Evolutionary conservation across 2,113 vertebrate species (phyloP), one percentile per base, ranked within the genome.

Genomic region (Myrmecophaga tridactyla): DNA sequence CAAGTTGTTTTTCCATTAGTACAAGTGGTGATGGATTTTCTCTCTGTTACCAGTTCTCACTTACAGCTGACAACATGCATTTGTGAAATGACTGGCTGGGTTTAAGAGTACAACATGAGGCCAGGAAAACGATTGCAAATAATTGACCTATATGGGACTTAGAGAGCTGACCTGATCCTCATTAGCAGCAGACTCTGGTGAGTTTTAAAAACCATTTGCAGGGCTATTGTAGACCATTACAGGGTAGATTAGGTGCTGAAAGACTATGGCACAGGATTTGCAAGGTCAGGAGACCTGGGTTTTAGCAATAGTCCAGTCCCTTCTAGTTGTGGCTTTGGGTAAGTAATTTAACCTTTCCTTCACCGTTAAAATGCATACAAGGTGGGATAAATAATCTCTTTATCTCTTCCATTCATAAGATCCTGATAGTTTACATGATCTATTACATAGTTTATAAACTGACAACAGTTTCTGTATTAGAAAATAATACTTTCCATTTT

Each of bases 61-160:
- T 86, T 63, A 60, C 25, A 86, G 93, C 77, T 73, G 83, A 92
- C 75, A 92, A 36, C 78, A n/a, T 1, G 27, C 73, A 58, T 90
- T 95, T 96, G 72, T 53, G 88, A 82, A 78, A 41, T 75, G 41
- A 90, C 41, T 62, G 72, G 70, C 94, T 58, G 60, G 81, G 67
- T 23, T 78, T 89, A 23, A 70, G 86, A 72, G 65, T 65, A 39
- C 23, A 48, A 18, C 3, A 4, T 0, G 34, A 95, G 92, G 39
- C 86, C 86, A 86, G 63, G 46, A 58, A 90, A 88, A 51, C 0
- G 36, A 56, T 2, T 76, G 18, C 63, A 72, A 65, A 56, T 15
- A 41, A 86, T 39, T 39, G 60, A 69, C 51, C 70, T 10, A 4
- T 0, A 12, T 0, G 20, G 21, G 29, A 17, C 53, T 53, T 34